Conservation (phyloP, 2,797 vertebrate species). For the Sebastes taczanowskii region DNA sequence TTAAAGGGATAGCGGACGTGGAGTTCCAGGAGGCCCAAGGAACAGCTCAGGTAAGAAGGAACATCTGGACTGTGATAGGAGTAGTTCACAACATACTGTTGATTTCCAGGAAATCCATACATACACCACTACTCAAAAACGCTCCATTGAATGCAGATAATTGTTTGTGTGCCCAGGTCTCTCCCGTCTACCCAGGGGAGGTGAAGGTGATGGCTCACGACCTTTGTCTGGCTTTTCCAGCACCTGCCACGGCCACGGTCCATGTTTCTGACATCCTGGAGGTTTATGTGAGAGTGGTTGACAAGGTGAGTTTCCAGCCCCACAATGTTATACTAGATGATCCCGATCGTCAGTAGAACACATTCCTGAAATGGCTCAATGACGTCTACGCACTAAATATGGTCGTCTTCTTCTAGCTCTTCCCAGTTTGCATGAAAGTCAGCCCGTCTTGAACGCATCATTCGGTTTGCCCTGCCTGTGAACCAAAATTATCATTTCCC, state of each 20-base stretch:
- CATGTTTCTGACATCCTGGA: constrained; percentile 92
- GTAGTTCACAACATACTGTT: background rate
- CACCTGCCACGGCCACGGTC: constrained; percentile 82
- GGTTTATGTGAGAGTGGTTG: constrained; percentile 91
- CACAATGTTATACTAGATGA: background rate
- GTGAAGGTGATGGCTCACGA: constrained; percentile 92
- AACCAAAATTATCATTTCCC: constrained; percentile 16
- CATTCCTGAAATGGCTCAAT: constrained; percentile 32
- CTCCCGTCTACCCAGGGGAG: constrained; percentile 83
- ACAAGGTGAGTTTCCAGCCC: constrained; percentile 90
- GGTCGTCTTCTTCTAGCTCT: background rate
- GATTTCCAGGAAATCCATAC: background rate
- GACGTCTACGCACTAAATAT: background rate
- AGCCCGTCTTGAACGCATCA: constrained; percentile 12
- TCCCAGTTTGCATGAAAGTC: background rate
- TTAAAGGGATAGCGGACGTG: constrained; percentile 81
- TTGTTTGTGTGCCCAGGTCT: constrained; percentile 79
- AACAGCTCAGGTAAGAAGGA: constrained; percentile 84
- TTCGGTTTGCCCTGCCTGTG: constrained; percentile 9
- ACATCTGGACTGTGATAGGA: background rate
- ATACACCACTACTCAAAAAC: background rate
- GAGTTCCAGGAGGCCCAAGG: constrained; percentile 84
- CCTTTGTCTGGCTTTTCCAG: constrained; percentile 82
- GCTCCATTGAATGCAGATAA: background rate
- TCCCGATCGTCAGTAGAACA: constrained; percentile 26